Evolutionary conservation across 2,113 vertebrate genomes (phyloP).

Genomic region (Catagonus wagneri): DNA sequence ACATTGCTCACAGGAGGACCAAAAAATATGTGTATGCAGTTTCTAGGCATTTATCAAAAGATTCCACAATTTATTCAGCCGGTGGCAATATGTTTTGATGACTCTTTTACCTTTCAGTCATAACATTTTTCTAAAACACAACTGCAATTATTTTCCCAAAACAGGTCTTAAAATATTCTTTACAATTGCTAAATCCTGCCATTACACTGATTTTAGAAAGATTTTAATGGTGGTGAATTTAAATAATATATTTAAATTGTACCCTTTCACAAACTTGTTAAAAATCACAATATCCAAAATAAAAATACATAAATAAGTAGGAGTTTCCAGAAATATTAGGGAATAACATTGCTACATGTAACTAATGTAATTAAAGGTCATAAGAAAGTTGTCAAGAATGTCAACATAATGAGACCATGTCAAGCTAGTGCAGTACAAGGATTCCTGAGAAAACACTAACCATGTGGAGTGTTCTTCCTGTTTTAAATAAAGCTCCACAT

Average conservation of each 20-base stretch:
- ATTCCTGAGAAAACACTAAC: not conserved
- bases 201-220: constrained; percentile 54
- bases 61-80: constrained; percentile 53
- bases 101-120: constrained; percentile 63
- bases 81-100: constrained; percentile 62
- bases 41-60: constrained; percentile 55
- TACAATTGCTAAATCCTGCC: constrained; percentile 21
- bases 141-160: constrained; percentile 35
- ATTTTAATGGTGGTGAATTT: constrained; percentile 14
- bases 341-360: not conserved
- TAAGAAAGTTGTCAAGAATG: constrained; percentile 26
- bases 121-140: constrained; percentile 66
- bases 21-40: not conserved
- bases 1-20: constrained; percentile 26
- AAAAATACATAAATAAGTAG: not conserved
- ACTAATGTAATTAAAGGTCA: constrained; percentile 32
- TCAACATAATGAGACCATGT: not conserved
- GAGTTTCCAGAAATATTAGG: not conserved
- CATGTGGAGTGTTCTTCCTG: not conserved
- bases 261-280: constrained; percentile 24
- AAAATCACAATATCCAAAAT: constrained; percentile 31
- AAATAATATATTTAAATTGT: constrained; percentile 63
- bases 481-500: constrained; percentile 72
- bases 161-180: constrained; percentile 52
- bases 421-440: not conserved